A percentile compares a stretch with the other conserved stretches of the same genome.
These are phyloP conservation scores for Sphecodes monilicornis DNA, from an alignment of 2,888 invertebrate species.

Conservation along the genomic window DNA sequence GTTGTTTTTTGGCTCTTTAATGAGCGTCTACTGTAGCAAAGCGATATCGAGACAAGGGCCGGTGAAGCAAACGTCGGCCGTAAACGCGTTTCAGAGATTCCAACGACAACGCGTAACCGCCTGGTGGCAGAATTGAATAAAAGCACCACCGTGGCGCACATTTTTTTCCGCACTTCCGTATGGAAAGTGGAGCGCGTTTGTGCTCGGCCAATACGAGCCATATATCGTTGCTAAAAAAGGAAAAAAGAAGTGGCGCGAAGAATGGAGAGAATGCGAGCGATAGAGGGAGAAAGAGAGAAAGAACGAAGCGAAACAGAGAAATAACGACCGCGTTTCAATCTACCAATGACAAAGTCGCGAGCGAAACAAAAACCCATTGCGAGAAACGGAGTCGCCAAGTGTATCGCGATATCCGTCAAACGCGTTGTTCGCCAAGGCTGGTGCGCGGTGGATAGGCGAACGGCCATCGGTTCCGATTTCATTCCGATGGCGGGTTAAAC, in stretches of 20 bases:
- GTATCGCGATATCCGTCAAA: slow-evolving; percentile 2
- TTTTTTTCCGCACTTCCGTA: slow-evolving; percentile 15
- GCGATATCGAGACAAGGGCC: background rate
- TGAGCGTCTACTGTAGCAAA: background rate
- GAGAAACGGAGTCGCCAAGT: background rate
- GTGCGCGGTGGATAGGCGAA: background rate
- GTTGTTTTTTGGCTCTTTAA: background rate
- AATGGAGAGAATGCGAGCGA: background rate
- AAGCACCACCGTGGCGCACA: slow-evolving; percentile 15
- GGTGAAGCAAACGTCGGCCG: background rate
- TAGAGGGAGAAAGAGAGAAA: background rate
- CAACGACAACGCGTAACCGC: slow-evolving; percentile 21
- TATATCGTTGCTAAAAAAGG: slow-evolving; percentile 6
- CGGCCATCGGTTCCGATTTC: slow-evolving; percentile 14
- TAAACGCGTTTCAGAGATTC: slow-evolving; percentile 37
- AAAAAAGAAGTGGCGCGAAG: background rate
- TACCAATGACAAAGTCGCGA: slow-evolving; percentile 4
- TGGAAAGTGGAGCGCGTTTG: slow-evolving; percentile 28
- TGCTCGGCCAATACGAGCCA: slow-evolving; percentile 23
- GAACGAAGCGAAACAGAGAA: background rate
- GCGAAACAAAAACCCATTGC: background rate
- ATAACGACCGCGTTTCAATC: slow-evolving; percentile 9
- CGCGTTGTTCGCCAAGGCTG: background rate
- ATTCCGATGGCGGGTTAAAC: slow-evolving; percentile 29
- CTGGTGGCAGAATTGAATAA: slow-evolving; percentile 15